These are phyloP conservation scores for Abrostola tripartita DNA, from an alignment of 2,888 invertebrate genomes.

Conservation along the genomic window DNA sequence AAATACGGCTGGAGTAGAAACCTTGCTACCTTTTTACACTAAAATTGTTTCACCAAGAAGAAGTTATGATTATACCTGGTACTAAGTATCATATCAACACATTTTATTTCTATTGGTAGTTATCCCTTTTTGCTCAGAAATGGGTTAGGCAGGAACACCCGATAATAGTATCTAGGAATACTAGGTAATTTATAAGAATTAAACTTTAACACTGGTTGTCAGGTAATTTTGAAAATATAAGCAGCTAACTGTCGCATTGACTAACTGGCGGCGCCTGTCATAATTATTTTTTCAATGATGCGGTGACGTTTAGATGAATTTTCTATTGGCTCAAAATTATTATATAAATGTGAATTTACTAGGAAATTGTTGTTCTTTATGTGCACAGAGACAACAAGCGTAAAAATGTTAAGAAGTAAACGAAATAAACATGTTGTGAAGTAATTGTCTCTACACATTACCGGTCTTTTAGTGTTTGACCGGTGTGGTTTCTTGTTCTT, in stretches of 20 bases:
- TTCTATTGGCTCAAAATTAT: slow-evolving; percentile 6
- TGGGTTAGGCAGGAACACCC: no score
- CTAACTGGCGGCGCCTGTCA: slow-evolving; percentile 12
- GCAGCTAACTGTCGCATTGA: slow-evolving; percentile 11
- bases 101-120: no score
- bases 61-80: no score
- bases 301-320: slow-evolving; percentile 26
- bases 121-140: no score
- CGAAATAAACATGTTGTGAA: slow-evolving; percentile 33
- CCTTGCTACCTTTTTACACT: no score
- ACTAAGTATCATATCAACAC: no score
- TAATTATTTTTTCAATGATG: slow-evolving; percentile 30
- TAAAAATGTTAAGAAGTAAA: slow-evolving; percentile 25
- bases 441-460: slow-evolving; percentile 9
- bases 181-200: no score
- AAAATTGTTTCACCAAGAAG: no score
- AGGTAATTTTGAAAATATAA: background rate
- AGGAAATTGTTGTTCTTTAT: slow-evolving; percentile 23
- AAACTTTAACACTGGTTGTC: slow-evolving; percentile 18
- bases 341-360: slow-evolving; percentile 29
- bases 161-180: no score
- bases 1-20: no score
- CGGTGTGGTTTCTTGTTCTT: slow-evolving; percentile 10
- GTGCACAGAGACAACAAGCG: slow-evolving; percentile 9
- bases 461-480: slow-evolving; percentile 8